Percentiles rank a stretch among this genome's conserved stretches.
Evolutionary conservation across 2,113 vertebrate genomes (phyloP).

Genomic region (Calyptommatus sinebrachiatus): DNA sequence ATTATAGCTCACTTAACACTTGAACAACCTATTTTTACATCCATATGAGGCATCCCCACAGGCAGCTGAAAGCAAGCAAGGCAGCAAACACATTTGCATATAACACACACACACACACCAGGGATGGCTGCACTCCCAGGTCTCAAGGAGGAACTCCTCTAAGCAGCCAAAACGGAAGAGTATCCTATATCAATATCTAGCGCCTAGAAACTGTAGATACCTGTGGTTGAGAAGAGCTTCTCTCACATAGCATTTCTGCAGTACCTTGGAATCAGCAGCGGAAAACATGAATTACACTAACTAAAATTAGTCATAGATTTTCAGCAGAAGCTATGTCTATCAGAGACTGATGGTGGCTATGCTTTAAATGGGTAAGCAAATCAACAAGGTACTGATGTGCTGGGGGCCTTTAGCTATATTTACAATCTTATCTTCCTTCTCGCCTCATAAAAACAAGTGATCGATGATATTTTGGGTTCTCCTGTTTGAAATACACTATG

Average conservation of each 20-base stretch:
- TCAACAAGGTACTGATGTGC: not conserved
- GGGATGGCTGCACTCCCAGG: not conserved
- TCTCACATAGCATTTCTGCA: not conserved
- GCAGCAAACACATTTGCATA: not conserved
- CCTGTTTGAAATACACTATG: not conserved
- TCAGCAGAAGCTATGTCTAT: conserved; percentile 24
- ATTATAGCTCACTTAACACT: not conserved
- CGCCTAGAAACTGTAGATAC: conserved; percentile 34
- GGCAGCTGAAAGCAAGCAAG: not conserved
- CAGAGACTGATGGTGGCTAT: conserved; percentile 10
- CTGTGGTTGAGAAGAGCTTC: conserved; percentile 34
- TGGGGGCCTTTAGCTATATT: not conserved
- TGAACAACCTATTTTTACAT: conserved; percentile 17
- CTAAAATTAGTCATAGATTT: conserved; percentile 16
- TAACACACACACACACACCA: not conserved
- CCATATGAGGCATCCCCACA: not conserved
- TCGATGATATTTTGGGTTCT: not conserved
- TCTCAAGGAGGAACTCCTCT: conserved; percentile 21
- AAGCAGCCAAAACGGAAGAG: conserved; percentile 32
- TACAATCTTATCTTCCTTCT: no score
- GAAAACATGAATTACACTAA: conserved; percentile 40
- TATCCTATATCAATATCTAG: conserved; percentile 24
- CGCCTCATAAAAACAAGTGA: not conserved
- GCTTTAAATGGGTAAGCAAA: not conserved
- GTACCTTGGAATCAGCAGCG: conserved; percentile 29